Conservation (phyloP, 1,140 invertebrate genomes). For the Thaumetopoea pityocampa region DNA sequence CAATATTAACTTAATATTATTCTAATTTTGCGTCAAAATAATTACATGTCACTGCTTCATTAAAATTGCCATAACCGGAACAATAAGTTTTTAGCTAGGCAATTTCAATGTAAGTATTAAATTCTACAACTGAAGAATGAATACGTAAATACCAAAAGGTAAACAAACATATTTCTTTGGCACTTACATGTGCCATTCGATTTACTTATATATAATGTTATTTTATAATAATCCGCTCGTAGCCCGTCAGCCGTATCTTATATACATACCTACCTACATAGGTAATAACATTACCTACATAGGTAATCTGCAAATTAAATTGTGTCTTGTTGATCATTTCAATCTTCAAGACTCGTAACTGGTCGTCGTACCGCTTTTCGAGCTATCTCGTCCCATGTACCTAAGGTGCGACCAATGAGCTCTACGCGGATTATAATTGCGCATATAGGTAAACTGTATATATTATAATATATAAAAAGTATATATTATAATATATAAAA, state of each 20-base stretch:
- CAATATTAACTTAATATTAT: constrained; percentile 9
- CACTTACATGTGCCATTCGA: constrained; percentile 2
- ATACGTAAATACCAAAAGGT: background rate
- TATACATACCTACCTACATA: constrained; percentile 5
- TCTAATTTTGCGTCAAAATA: constrained; percentile 8
- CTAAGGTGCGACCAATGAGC: no score
- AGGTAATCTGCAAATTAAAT: constrained; percentile 14
- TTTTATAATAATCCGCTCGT: background rate
- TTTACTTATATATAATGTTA: background rate
- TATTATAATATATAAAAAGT: no score
- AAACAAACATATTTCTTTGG: constrained; percentile 6
- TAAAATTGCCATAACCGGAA: background rate
- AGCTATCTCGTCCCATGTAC: no score
- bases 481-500: no score
- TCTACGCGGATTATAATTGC: no score
- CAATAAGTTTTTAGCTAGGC: background rate
- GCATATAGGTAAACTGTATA: no score
- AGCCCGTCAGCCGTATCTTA: no score
- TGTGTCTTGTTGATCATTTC: no score
- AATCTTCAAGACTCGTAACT: no score
- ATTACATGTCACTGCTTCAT: constrained; percentile 2
- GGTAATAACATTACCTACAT: constrained; percentile 27
- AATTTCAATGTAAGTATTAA: constrained; percentile 6
- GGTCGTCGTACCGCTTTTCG: no score
- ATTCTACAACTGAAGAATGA: constrained; percentile 14